Evolutionary conservation across 2,797 vertebrate species (phyloP).

Genomic region (Xenentodon cancila): DNA sequence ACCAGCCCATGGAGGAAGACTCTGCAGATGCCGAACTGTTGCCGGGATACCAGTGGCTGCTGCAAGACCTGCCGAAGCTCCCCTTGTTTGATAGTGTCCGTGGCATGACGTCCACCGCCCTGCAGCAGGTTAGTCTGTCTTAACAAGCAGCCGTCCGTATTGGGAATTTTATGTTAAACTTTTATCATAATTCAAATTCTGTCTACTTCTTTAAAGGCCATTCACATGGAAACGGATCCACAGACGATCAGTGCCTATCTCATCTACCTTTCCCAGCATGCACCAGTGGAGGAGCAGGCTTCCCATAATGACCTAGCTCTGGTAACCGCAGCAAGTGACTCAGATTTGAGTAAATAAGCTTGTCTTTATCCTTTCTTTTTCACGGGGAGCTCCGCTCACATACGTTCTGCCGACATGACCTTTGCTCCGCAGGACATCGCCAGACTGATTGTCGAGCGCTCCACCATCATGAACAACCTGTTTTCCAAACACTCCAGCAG

Average conservation of each 20-base stretch:
- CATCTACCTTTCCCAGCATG: conserved; percentile 97
- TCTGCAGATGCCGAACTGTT: conserved; percentile 86
- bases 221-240: conserved; percentile 98
- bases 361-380: not conserved
- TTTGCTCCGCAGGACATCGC: conserved; percentile 88
- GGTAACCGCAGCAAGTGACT: conserved; percentile 78
- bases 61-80: conserved; percentile 92
- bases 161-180: not conserved
- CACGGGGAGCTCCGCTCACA: conserved; percentile 7
- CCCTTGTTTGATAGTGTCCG: conserved; percentile 94
- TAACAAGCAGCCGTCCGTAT: not conserved
- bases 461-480: conserved; percentile 98
- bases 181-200: not conserved
- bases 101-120: conserved; percentile 89
- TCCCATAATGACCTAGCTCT: conserved; percentile 94
- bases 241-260: conserved; percentile 98
- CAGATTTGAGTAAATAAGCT: not conserved
- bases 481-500: conserved; percentile 91
- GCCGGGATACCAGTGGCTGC: conserved; percentile 94
- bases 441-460: conserved; percentile 94
- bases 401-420: not conserved
- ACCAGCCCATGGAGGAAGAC: conserved; percentile 94
- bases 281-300: conserved; percentile 93
- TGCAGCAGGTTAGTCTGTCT: conserved; percentile 89
- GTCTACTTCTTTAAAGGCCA: conserved; percentile 81